Evolutionary conservation across 1,140 invertebrate species (phyloP), one percentile per base, ranked within the genome.

Genomic region (Cotesia vestalis): DNA sequence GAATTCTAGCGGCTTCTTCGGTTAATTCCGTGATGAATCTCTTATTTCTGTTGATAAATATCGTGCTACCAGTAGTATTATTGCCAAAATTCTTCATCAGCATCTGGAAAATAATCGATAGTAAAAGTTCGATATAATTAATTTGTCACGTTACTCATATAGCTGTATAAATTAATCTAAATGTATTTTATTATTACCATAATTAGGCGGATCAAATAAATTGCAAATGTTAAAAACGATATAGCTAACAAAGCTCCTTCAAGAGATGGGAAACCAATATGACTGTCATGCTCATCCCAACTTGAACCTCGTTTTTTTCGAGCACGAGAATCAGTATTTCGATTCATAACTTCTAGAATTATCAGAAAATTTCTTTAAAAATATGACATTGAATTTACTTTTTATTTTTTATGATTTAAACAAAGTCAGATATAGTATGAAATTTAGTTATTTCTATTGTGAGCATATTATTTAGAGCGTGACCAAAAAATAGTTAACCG

Each of bases 131-230:
- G 71, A 55, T 52, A 73, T 20, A 70, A 62, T 71, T 35, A 35
- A 80, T 86, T 88, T 88, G 94, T 93, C 89, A 94, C 88, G n/a
- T 4, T 40, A 40, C 11, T 11, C 40, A 46, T 94, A 27, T 3
- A 27, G 3, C 27, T 27, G 27, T 27, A 27, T 27, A 27, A 27
- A 27, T 27, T 27, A 1, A 27, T 27, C 27, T 27, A 27, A 27
- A 27, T 1, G 27, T 27, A 1, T 27, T 27, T 27, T 27, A 27
- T 27, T 27, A 27, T 27, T 88, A 94, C 93, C 89, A 94, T 88
- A n/a, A 94, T 92, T 36, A 94, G 85, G 83, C 94, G 94, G 34
- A 95, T 91, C 11, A 95, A 88, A 80, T 94, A 95, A 9, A 94
- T 93, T 1, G 93, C 92, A 81, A 95, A 95, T 1, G 93, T 94